Percentiles rank a stretch among this genome's conserved stretches.
Conservation (phyloP, 2,113 vertebrate genomes). For the Argyrosomus japonicus region DNA sequence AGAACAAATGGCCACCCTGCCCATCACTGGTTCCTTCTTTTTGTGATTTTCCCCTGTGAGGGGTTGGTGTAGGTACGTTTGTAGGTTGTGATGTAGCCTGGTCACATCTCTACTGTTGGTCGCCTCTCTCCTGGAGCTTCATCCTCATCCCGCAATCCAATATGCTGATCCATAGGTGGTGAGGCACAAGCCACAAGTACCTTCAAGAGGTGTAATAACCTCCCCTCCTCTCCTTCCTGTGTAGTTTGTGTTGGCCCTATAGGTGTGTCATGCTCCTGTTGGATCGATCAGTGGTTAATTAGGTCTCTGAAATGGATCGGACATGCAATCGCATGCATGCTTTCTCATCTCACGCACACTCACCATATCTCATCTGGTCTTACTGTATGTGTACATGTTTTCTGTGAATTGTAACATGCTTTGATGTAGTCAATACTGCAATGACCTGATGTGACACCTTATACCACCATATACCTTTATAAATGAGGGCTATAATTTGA, state of each 20-base stretch:
- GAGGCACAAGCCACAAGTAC: not conserved
- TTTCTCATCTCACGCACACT: conserved; percentile 18
- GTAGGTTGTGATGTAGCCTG: not conserved
- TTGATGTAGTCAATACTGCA: not conserved
- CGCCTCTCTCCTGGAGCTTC: not conserved
- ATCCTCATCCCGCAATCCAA: no score
- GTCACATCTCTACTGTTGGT: not conserved
- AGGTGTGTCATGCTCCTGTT: conserved; percentile 52
- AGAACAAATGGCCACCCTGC: conserved; percentile 72
- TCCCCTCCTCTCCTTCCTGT: not conserved
- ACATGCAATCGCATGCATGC: conserved; percentile 42
- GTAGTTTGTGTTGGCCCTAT: conserved; percentile 37
- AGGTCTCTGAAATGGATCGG: conserved; percentile 52
- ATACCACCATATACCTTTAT: no score
- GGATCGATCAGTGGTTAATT: conserved; percentile 70
- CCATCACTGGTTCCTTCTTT: conserved; percentile 36
- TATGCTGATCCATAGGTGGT: not conserved
- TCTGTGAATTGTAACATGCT: not conserved
- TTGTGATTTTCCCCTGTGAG: conserved; percentile 37
- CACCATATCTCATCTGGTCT: not conserved
- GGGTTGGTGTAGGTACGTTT: conserved; percentile 22
- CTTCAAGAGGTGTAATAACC: conserved; percentile 30
- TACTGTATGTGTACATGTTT: not conserved
- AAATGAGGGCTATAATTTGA: not conserved
- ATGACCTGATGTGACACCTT: not conserved